Percentiles rank a stretch among this genome's conserved stretches.
Conservation (phyloP, 2,113 vertebrate genomes). For the Hippocampus barbouri region DNA sequence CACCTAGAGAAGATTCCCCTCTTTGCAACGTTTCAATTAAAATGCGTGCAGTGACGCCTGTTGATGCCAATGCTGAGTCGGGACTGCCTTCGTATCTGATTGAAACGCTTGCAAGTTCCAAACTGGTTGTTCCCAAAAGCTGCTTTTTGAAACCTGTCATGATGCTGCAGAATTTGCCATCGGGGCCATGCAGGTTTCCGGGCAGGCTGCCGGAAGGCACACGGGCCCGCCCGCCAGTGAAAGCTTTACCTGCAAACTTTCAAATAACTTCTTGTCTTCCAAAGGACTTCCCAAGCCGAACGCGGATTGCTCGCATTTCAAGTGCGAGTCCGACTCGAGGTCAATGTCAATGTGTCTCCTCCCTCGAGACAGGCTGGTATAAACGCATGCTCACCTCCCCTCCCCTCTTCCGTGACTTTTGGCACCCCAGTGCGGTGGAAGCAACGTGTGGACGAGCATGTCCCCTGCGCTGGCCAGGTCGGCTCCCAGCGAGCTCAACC, state of each 20-base stretch:
- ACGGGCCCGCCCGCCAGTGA: constrained; percentile 15
- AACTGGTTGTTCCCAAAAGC: constrained; percentile 44
- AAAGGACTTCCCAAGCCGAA: background rate
- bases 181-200: constrained; percentile 58
- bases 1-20: background rate
- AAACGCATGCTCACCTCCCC: constrained; percentile 46
- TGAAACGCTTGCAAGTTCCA: constrained; percentile 42
- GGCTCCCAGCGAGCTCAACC: constrained; percentile 70
- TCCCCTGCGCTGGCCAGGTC: constrained; percentile 64
- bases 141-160: constrained; percentile 34
- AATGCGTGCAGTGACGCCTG: background rate
- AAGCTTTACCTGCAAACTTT: background rate
- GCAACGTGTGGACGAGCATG: constrained; percentile 45
- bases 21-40: background rate
- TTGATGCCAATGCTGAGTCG: background rate
- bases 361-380: constrained; percentile 45
- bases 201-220: constrained; percentile 41
- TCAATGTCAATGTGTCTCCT: constrained; percentile 39
- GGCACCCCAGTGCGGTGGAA: background rate
- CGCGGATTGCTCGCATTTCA: no score
- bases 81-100: constrained; percentile 3
- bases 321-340: no score
- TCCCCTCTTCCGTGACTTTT: constrained; percentile 16
- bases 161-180: constrained; percentile 46
- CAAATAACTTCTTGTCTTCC: background rate